phyloP scores from a whole-genome alignment of 1,140 invertebrate species.

The Meloidogyne chitwoodi region DNA sequence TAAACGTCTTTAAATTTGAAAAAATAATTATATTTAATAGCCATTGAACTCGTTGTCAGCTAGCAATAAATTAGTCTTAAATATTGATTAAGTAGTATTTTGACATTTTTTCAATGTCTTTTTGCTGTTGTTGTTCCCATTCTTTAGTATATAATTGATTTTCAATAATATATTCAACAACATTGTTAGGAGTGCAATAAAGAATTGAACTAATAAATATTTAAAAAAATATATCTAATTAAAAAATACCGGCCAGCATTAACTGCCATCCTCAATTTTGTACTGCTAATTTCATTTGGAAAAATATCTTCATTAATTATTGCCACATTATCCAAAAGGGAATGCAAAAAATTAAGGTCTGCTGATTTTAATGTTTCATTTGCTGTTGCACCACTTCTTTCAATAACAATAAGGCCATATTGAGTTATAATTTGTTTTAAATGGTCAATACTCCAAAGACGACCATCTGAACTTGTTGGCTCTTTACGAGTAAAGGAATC shows the following conservation, averaged over 20 bases:
- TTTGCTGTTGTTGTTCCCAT: neutral
- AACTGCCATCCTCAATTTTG: constrained; percentile 37
- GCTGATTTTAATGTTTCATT: constrained; percentile 22
- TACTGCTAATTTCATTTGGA: constrained; percentile 47
- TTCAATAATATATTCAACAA: constrained; percentile 43
- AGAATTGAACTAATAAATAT: constrained; percentile 30
- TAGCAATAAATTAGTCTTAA: no score
- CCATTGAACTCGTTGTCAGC: no score
- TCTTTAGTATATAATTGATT: constrained; percentile 32
- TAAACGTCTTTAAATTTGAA: no score
- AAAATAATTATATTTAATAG: no score
- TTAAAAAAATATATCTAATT: neutral
- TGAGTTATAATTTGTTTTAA: constrained; percentile 40
- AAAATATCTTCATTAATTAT: constrained; percentile 33
- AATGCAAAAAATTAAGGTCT: constrained; percentile 2
- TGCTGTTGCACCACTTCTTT: constrained; percentile 28
- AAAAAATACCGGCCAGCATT: constrained; percentile 10
- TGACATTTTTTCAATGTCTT: neutral
- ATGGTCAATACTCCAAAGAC: constrained; percentile 38
- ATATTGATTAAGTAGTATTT: neutral
- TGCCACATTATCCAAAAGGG: constrained; percentile 1
- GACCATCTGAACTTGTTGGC: constrained; percentile 32
- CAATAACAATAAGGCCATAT: constrained; percentile 42
- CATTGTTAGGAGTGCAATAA: constrained; percentile 45
- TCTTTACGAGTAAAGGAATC: constrained; percentile 44